Conservation (phyloP, 2,888 invertebrate genomes). For the Gastrophysa polygoni region DNA sequence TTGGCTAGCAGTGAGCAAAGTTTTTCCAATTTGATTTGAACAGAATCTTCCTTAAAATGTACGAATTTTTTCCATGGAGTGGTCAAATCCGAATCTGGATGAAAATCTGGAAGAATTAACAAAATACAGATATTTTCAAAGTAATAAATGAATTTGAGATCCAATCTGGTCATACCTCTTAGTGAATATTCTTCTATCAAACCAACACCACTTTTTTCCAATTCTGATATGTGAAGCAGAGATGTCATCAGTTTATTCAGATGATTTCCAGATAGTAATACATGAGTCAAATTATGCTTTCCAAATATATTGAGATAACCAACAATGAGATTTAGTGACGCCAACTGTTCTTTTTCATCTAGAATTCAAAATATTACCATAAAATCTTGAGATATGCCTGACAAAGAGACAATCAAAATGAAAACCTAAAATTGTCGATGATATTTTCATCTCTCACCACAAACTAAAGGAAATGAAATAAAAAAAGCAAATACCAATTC, state of each 20-base stretch:
- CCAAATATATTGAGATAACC: conserved; percentile 70
- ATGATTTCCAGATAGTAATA: conserved; percentile 63
- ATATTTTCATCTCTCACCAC: too few species aligned
- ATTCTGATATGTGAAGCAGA: conserved; percentile 62
- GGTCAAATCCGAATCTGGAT: conserved; percentile 54
- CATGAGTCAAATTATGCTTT: conserved; percentile 62
- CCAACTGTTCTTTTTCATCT: conserved; percentile 68
- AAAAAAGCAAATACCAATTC: conserved; percentile 59
- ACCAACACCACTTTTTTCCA: conserved; percentile 60
- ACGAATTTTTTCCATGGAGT: conserved; percentile 70
- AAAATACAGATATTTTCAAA: too few species aligned
- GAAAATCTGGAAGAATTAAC: conserved; percentile 18
- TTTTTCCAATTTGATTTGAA: conserved; percentile 61
- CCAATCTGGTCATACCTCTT: conserved; percentile 33
- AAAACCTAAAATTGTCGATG: too few species aligned
- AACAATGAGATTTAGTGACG: conserved; percentile 67
- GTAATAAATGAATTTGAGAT: too few species aligned
- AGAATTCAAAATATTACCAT: conserved; percentile 34
- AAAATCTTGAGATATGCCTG: too few species aligned
- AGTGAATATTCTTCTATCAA: conserved; percentile 61
- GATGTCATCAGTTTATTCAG: conserved; percentile 64
- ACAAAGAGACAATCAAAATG: too few species aligned
- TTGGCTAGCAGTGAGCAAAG: conserved; percentile 64
- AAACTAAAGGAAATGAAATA: neutral
- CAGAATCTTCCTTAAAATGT: conserved; percentile 62